A percentile compares a stretch with the other conserved stretches of the same genome.
Conservation (phyloP, 2,888 invertebrate species). For the Tipula helvola region DNA sequence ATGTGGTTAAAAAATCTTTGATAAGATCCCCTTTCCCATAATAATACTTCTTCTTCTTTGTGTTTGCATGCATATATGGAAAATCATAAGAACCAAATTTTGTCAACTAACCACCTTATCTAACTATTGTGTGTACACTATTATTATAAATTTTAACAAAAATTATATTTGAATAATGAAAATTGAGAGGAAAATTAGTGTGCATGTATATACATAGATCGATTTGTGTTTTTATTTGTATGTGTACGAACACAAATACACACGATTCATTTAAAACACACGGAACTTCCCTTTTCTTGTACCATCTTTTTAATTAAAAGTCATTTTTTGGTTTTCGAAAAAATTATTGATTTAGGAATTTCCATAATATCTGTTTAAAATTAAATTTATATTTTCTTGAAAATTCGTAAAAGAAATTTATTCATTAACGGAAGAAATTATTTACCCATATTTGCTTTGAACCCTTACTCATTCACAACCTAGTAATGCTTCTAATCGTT, state of each 20-base stretch:
- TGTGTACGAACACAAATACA: not conserved
- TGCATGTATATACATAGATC: not conserved
- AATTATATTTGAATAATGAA: not conserved
- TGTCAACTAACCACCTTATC: not conserved
- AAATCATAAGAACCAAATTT: not conserved
- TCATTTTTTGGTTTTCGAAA: not conserved
- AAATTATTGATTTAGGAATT: not conserved
- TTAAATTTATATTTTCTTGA: not conserved
- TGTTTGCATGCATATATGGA: not conserved
- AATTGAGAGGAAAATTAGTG: not conserved
- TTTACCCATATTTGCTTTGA: not conserved
- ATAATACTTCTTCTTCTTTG: too few species aligned
- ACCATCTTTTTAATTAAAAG: not conserved
- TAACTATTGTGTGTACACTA: not conserved
- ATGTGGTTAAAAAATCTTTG: not conserved
- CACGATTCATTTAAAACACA: not conserved
- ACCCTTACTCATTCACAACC: not conserved
- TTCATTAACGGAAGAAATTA: not conserved
- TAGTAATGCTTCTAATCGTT: too few species aligned
- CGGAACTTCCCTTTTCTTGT: not conserved
- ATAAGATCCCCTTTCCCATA: not conserved
- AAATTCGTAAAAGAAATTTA: not conserved
- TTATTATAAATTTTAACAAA: not conserved
- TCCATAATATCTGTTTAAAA: not conserved
- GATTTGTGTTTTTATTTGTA: not conserved